phyloP scores from a whole-genome alignment of 1,140 invertebrate species.

The Drosophila saltans region DNA sequence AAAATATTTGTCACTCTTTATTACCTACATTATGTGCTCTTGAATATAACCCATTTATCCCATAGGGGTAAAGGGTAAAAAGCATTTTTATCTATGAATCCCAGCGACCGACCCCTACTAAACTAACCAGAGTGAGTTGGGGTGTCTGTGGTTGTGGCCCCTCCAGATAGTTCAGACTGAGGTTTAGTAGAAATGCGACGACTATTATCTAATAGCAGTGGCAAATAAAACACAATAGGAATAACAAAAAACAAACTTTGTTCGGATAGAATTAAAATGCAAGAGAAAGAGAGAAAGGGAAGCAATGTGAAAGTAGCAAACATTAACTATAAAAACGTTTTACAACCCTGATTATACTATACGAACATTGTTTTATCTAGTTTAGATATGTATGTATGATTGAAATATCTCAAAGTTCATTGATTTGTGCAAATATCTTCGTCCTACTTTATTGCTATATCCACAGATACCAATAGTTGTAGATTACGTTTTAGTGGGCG shows the following conservation, averaged over 20 bases:
- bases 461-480: background rate
- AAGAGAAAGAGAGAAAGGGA: background rate
- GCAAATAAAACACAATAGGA: slow-evolving; percentile 32
- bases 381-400: background rate
- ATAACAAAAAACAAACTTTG: background rate
- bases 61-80: background rate
- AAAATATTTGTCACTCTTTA: too few relatives aligned
- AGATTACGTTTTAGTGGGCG: too few relatives aligned
- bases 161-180: slow-evolving; percentile 11
- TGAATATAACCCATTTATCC: background rate
- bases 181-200: slow-evolving; percentile 14
- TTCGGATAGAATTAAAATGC: background rate
- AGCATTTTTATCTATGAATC: slow-evolving; percentile 69
- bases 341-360: background rate
- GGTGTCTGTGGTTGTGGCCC: slow-evolving; percentile 39
- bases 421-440: slow-evolving; percentile 4
- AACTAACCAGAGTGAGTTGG: slow-evolving; percentile 18
- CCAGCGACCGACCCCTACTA: slow-evolving; percentile 36
- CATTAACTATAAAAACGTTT: background rate
- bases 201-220: slow-evolving; percentile 66
- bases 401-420: slow-evolving; percentile 1
- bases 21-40: too few relatives aligned
- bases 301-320: background rate
- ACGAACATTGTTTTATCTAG: slow-evolving; percentile 1
- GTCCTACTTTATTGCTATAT: background rate